A percentile compares a stretch with the other conserved stretches of the same genome.
phyloP scores from a whole-genome alignment of 2,888 invertebrate genomes.

The Lasioglossum calceatum region DNA sequence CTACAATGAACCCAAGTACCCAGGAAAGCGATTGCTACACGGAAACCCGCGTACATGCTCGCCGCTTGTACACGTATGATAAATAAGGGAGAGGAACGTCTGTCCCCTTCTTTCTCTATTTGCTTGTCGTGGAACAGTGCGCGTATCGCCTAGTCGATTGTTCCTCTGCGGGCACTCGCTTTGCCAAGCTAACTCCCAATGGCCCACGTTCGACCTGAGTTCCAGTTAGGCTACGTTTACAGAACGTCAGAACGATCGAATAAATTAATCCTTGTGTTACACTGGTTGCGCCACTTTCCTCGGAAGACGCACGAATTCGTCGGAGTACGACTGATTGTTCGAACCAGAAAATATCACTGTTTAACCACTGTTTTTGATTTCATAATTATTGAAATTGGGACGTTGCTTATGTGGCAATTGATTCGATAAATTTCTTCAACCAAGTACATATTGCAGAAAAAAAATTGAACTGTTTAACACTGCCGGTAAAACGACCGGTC shows the following conservation, averaged over 20 bases:
- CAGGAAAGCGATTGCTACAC: slow-evolving; percentile 61
- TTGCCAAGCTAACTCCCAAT: slow-evolving; percentile 9
- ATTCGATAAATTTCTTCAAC: no score
- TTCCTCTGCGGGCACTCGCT: slow-evolving; percentile 32
- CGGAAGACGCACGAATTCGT: neutral
- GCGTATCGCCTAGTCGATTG: slow-evolving; percentile 44
- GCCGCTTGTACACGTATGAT: slow-evolving; percentile 59
- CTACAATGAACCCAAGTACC: slow-evolving; percentile 51
- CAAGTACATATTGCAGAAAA: no score
- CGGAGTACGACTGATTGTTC: neutral
- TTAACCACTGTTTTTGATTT: neutral
- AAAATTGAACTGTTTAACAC: neutral
- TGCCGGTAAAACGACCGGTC: no score
- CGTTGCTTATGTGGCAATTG: no score
- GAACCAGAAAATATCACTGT: neutral
- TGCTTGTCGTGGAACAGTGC: slow-evolving; percentile 34
- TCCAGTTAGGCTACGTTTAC: neutral
- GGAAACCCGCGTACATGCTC: slow-evolving; percentile 54
- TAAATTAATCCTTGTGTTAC: neutral
- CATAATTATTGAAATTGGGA: no score
- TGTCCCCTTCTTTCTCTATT: slow-evolving; percentile 52
- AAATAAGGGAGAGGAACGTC: slow-evolving; percentile 62
- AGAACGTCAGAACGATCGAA: neutral
- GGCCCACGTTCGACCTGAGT: neutral
- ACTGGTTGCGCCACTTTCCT: neutral